These are phyloP conservation scores for Leucophenga varia DNA, from an alignment of 1,140 invertebrate genomes.

Conservation along the genomic window DNA sequence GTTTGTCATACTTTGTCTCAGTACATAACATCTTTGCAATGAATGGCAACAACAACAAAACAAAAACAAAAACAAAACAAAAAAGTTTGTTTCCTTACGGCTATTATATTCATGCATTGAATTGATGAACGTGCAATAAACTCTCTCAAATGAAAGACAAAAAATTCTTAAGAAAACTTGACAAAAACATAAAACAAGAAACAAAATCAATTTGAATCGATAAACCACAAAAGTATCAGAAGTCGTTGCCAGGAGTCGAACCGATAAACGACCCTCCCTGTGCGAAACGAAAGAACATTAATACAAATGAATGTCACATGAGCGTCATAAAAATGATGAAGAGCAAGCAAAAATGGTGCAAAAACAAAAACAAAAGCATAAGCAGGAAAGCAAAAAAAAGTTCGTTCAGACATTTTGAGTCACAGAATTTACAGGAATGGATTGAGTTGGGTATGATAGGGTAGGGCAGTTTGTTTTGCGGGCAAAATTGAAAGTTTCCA, in stretches of 20 bases:
- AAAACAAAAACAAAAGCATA: slow-evolving; percentile 18
- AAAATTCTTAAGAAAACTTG: background rate
- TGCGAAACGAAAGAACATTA: slow-evolving; percentile 24
- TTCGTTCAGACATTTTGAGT: slow-evolving; percentile 18
- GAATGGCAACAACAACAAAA: too few relatives aligned
- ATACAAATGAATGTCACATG: slow-evolving; percentile 46
- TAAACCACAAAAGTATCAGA: slow-evolving; percentile 35
- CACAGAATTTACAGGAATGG: slow-evolving; percentile 12
- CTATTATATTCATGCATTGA: too few relatives aligned
- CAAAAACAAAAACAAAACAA: slow-evolving; percentile 2
- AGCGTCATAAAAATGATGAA: slow-evolving; percentile 46
- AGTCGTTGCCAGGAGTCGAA: background rate
- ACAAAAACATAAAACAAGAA: slow-evolving; percentile 26
- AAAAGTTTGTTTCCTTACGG: background rate
- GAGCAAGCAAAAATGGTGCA: slow-evolving; percentile 25
- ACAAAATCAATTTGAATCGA: slow-evolving; percentile 46
- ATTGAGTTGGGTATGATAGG: slow-evolving; percentile 11
- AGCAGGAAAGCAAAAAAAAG: slow-evolving; percentile 26
- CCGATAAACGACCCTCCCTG: too few relatives aligned
- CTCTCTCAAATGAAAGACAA: background rate
- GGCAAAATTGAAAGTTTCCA: too few relatives aligned
- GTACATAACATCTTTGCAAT: too few relatives aligned
- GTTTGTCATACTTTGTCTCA: too few relatives aligned
- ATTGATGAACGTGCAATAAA: slow-evolving; percentile 1
- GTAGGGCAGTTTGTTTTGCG: background rate